Conservation (phyloP, 2,797 vertebrate species). For the Glossophaga mutica region DNA sequence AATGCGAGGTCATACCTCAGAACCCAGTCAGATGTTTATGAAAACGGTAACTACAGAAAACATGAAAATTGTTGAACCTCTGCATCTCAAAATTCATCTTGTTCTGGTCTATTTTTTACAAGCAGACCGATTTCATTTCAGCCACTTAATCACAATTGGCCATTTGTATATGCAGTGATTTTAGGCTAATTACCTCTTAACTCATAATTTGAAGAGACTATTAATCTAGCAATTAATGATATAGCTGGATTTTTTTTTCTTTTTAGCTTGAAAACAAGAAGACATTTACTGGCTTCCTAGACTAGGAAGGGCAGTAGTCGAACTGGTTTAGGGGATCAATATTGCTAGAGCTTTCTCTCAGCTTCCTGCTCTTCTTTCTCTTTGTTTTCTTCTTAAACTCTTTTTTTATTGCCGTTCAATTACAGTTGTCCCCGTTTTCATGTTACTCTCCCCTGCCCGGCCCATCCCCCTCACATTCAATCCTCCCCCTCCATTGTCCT, state of each 20-base stretch:
- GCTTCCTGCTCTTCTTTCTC: no score
- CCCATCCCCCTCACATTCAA: no score
- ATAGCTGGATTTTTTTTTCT: conserved; percentile 39
- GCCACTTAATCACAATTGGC: conserved; percentile 55
- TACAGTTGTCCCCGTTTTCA: no score
- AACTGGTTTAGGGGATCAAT: no score
- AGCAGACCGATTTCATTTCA: conserved; percentile 68
- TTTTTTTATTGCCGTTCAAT: no score
- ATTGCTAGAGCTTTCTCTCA: no score
- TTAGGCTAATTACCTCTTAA: conserved; percentile 44
- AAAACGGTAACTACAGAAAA: conserved; percentile 29
- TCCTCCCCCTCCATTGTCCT: no score
- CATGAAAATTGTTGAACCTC: conserved; percentile 28
- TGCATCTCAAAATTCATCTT: conserved; percentile 55
- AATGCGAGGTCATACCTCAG: neutral
- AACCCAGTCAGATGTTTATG: conserved; percentile 50
- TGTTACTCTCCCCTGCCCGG: no score
- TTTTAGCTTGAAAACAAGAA: no score
- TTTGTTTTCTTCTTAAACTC: no score
- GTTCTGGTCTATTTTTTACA: conserved; percentile 38
- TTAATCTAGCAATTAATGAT: conserved; percentile 66
- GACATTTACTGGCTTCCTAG: no score
- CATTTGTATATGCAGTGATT: conserved; percentile 47
- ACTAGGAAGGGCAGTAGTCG: no score
- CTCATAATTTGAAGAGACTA: conserved; percentile 48